These are phyloP conservation scores for Maylandia zebra DNA, from an alignment of 2,113 vertebrate genomes.

Conservation along the genomic window DNA sequence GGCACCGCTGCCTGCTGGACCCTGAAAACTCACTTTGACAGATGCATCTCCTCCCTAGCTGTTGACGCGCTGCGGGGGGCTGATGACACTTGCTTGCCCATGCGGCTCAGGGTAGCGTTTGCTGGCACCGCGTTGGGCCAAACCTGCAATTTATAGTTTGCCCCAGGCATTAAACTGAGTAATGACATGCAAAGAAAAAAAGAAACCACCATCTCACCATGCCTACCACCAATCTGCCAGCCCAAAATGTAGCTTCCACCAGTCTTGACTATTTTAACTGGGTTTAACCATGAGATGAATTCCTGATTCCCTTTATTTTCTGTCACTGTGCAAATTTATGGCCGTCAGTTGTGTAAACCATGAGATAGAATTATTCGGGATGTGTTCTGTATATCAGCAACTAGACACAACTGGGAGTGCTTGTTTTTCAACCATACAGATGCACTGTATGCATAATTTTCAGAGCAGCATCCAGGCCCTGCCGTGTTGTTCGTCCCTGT, in stretches of 20 bases:
- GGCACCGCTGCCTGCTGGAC: slow-evolving; percentile 55
- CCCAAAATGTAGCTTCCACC: background rate
- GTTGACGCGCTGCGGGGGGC: slow-evolving; percentile 22
- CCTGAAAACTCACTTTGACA: slow-evolving; percentile 69
- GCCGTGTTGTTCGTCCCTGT: background rate
- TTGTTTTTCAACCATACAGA: background rate
- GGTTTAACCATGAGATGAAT: background rate
- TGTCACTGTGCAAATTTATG: background rate
- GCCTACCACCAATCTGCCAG: background rate
- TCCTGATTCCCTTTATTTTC: background rate
- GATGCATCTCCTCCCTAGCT: slow-evolving; percentile 50
- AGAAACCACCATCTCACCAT: background rate
- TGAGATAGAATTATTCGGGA: background rate
- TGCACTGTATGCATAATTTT: background rate
- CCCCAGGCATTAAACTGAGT: slow-evolving; percentile 41
- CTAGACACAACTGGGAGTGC: background rate
- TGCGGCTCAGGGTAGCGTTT: slow-evolving; percentile 26
- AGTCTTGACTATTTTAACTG: background rate
- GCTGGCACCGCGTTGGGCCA: slow-evolving; percentile 44
- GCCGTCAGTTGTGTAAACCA: background rate
- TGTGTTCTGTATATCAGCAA: background rate
- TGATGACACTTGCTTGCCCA: slow-evolving; percentile 38
- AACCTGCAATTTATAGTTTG: slow-evolving; percentile 56
- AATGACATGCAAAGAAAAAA: slow-evolving; percentile 40
- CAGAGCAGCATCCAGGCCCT: background rate